Percentiles rank a stretch among this genome's conserved stretches.
Evolutionary conservation across 2,888 invertebrate genomes (phyloP).

Genomic region (Augochlorella aurata): DNA sequence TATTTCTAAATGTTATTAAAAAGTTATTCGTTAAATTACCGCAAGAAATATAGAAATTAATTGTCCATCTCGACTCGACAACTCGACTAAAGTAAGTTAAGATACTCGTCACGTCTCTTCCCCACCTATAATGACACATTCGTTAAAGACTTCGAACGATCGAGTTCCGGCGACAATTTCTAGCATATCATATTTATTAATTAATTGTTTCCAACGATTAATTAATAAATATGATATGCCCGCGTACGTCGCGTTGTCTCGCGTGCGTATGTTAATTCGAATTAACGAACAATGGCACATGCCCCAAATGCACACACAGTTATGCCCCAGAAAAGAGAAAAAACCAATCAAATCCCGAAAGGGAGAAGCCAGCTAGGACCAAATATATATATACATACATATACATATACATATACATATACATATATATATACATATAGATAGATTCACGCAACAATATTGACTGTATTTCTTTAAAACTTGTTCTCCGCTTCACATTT

Average conservation of each 20-base stretch:
- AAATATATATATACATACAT: background rate
- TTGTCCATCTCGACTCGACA: conserved; percentile 15
- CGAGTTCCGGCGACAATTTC: conserved; percentile 23
- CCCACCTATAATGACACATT: background rate
- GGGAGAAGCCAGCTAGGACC: conserved; percentile 21
- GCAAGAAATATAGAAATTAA: conserved; percentile 30
- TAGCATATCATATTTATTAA: background rate
- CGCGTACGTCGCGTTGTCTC: background rate
- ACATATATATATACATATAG: background rate
- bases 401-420: background rate
- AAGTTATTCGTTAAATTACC: conserved; percentile 30
- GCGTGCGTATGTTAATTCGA: conserved; percentile 4
- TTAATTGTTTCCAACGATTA: conserved; percentile 24
- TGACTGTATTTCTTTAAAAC: conserved; percentile 45
- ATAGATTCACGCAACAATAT: conserved; percentile 26
- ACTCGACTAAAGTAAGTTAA: conserved; percentile 29
- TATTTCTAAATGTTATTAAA: conserved; percentile 27
- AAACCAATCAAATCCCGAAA: conserved; percentile 45
- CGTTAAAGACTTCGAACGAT: conserved; percentile 14
- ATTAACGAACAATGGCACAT: conserved; percentile 50
- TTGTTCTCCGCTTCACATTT: background rate
- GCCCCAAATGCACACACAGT: conserved; percentile 51
- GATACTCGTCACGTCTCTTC: conserved; percentile 14
- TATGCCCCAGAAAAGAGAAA: conserved; percentile 10
- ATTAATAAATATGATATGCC: background rate